Evolutionary conservation across 2,888 invertebrate genomes (phyloP), one percentile per base, ranked within the genome.

Genomic region (Drosophila gaucha): DNA sequence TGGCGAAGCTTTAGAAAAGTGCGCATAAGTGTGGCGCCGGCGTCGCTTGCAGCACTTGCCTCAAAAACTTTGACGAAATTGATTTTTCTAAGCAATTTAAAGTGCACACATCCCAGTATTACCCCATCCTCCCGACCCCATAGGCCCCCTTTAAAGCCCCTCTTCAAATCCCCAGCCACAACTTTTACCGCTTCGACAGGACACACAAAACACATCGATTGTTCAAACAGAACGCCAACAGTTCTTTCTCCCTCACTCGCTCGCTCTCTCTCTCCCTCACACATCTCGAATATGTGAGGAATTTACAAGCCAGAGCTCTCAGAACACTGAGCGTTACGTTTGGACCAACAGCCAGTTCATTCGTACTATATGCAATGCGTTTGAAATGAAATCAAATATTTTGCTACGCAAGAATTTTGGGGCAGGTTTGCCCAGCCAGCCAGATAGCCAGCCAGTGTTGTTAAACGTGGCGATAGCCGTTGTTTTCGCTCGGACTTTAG

Each of bases 41-140:
- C 47, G 33, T 47, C 68, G 78, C 70, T 70, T 64, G 57, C 47
- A 67, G 76, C 60, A 60, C 49, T 54, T 24, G 12, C 10, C 22
- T 30, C 14, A 38, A 68, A 84, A 87, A 76, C 76, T 85, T 86
- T 86, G 74, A 86, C 86, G 78, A 82, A 83, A 87, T 87, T 87
- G 86, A 87, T 83, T 87, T 83, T 82, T 82, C 88, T 85, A 78
- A 87, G 86, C 88, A 83, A 83, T 87, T 87, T 85, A 82, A 87
- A 85, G 86, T 87, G 82, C 66, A 75, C 49, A 67, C 58, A 51
- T 44, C 26, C 44, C 55, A 30, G 22, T 31, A 8, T 12, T 18
- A 35, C n/a, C 38, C 60, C 30, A 20, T 6, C 26, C 26, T 6
- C 26, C 6, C 39, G 18, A n/a, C 6, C 39, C 4, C 5, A 3